Evolutionary conservation across 1,140 invertebrate species (phyloP), one percentile per base, ranked within the genome.

Genomic region (Brachionus calyciflorus): DNA sequence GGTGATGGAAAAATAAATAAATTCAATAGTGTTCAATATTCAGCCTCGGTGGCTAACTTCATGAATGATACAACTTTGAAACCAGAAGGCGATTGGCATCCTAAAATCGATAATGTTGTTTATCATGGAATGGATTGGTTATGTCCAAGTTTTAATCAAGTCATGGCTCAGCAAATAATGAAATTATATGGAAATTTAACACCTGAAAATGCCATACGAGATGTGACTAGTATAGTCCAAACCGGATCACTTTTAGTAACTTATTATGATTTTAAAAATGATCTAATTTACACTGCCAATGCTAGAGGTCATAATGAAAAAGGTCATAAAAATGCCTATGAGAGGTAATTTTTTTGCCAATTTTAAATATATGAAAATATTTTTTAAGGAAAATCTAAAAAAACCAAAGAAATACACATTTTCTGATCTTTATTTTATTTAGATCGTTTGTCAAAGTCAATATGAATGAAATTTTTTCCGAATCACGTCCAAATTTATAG

Each of bases 21-120:
- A 40, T 81, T 81, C 76, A 60, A 79, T 33, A 79, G 80, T 21
- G 76, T 82, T 3, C 77, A 81, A 46, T 82, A 82, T 68, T 82
- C 81, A 3, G 79, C 78, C 4, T 79, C 80, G 6, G 79, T 79
- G 5, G 80, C 80, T 14, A 79, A 82, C 46, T 81, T 82, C 68
- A 80, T 78, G 65, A 78, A 80, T 33, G 81, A 82, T 44, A 78
- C 69, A 7, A 79, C 80, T 49, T 76, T 81, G 53, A 49, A 78
- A 63, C 81, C 81, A 19, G 68, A 63, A 28, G 79, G 78, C 3
- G 44, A 76, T 10, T 82, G 81, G 81, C 81, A 82, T 77, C 81
- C 81, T n/a, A 79, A 78, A 48, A 81, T 82, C 26, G n/a, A 77
- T 37, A 77, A 82, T 40, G 77, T 79, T 10, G 80, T 82, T 9